These are phyloP conservation scores for Dolichoris vasculosae DNA, from an alignment of 1,140 invertebrate species.

Conservation along the genomic window DNA sequence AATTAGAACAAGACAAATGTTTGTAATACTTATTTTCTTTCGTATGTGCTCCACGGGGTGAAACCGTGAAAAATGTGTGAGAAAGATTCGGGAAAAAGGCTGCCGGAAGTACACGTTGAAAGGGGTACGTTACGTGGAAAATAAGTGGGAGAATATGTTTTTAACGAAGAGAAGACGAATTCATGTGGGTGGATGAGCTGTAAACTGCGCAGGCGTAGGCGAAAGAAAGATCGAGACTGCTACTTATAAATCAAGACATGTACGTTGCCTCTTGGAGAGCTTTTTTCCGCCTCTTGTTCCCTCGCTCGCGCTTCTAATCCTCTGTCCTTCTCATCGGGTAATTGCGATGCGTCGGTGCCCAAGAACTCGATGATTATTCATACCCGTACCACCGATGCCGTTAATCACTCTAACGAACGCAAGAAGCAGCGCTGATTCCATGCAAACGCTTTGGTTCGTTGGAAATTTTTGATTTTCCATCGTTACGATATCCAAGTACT, in stretches of 20 bases:
- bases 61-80: background rate
- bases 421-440: background rate
- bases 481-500: background rate
- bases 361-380: slow-evolving; percentile 30
- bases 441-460: background rate
- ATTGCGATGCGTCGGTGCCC: slow-evolving; percentile 42
- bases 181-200: slow-evolving; percentile 22
- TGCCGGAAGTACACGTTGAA: background rate
- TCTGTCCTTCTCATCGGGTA: slow-evolving; percentile 56
- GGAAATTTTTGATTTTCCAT: background rate
- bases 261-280: background rate
- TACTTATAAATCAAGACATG: slow-evolving; percentile 40
- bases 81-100: background rate
- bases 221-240: slow-evolving; percentile 12
- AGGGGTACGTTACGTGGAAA: background rate
- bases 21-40: background rate
- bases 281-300: background rate
- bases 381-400: background rate
- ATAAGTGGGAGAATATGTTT: background rate
- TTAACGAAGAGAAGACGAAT: slow-evolving; percentile 23
- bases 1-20: slow-evolving; percentile 35
- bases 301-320: slow-evolving; percentile 11
- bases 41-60: background rate
- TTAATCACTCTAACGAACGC: slow-evolving; percentile 23
- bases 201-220: slow-evolving; percentile 1